These are phyloP conservation scores for Drosophila peninsularis DNA, from an alignment of 2,888 invertebrate genomes.

Conservation along the genomic window DNA sequence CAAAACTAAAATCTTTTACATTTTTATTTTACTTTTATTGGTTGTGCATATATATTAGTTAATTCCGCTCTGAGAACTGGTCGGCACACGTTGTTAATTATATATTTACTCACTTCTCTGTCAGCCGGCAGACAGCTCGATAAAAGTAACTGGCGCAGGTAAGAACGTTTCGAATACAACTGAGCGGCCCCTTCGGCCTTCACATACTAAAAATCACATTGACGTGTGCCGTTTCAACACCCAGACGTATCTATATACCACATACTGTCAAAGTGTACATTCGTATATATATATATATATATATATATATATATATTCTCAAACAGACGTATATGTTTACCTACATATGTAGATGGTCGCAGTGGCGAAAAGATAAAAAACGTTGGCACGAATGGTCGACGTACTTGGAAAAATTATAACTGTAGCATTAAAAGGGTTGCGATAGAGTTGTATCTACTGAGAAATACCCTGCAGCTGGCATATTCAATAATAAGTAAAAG, in stretches of 20 bases:
- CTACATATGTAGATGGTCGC: constrained; percentile 25
- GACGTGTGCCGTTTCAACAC: constrained; percentile 39
- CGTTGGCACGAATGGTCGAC: constrained; percentile 34
- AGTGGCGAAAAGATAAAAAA: constrained; percentile 40
- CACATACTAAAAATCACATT: constrained; percentile 41
- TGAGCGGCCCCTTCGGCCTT: constrained; percentile 40
- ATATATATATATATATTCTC: constrained; percentile 8
- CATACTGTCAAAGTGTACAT: not conserved
- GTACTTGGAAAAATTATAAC: constrained; percentile 37
- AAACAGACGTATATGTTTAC: constrained; percentile 7
- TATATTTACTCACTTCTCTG: constrained; percentile 53
- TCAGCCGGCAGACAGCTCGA: constrained; percentile 23
- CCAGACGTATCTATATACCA: not conserved
- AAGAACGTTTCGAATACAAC: constrained; percentile 63
- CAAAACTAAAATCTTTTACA: not conserved
- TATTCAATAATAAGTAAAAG: no score
- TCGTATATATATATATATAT: not conserved
- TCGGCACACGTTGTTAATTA: constrained; percentile 2
- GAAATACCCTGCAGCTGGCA: not conserved
- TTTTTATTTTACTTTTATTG: not conserved
- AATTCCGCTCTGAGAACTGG: constrained; percentile 9
- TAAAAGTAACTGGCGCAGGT: constrained; percentile 40
- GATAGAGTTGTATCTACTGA: not conserved
- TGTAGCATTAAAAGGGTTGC: constrained; percentile 16
- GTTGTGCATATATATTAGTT: not conserved